Evolutionary conservation across 2,888 invertebrate species (phyloP), one percentile per base, ranked within the genome.

Genomic region (Frankliniella fusca): DNA sequence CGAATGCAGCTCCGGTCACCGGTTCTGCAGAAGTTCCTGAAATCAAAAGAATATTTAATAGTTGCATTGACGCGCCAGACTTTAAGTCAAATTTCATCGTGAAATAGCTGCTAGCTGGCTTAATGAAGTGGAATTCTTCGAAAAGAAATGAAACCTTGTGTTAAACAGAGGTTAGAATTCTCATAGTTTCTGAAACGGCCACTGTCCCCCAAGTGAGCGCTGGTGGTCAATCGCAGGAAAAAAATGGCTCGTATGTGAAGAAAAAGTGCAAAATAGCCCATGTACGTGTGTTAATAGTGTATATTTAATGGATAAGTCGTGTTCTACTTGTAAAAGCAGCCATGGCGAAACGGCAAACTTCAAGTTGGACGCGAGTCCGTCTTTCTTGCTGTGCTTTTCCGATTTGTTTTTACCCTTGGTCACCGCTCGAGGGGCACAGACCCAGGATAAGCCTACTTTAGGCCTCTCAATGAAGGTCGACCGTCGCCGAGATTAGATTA

Each of bases 221-320:
- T 76, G 70, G 70, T 23, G 12, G 70, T 76, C 70, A 23, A 27
- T 76, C 27, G 70, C 70, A 76, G 27, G 70, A 76, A 76, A 76
- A 61, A 76, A 76, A 76, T 76, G 70, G 70, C 70, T 76, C 70
- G 27, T 27, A 76, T 76, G 70, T 76, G 70, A 76, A 76, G 70
- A 27, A 76, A 76, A 76, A 76, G 70, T 76, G 70, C 70, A 76
- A 76, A 76, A 76, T 76, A 76, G 27, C 23, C 70, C 27, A 27
- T 27, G 70, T 27, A 76, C 27, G 70, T 76, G 70, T 76, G 70
- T 76, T 76, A 27, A 76, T 27, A 76, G 23, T 23, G 70, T 76
- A 27, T 76, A 76, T 27, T 76, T 12, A 23, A 12, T 12, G 9
- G 1, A 8, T 76, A 27, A 76, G 70, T 76, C 10, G 10, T 23